These are phyloP conservation scores for Fregata magnificens DNA, from an alignment of 2,113 vertebrate genomes.

Conservation along the genomic window DNA sequence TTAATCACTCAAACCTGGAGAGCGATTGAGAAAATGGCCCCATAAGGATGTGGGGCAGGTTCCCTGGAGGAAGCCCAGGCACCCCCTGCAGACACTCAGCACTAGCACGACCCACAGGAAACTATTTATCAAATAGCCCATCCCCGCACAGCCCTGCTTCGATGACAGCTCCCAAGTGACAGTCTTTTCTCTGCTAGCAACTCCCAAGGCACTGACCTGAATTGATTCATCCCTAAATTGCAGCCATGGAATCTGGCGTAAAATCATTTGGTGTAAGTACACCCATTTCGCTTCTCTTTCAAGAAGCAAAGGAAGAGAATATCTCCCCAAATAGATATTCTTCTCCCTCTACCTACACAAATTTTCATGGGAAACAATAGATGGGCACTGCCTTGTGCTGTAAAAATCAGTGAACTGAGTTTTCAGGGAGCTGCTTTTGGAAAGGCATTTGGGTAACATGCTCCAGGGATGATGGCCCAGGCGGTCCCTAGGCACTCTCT, in stretches of 20 bases:
- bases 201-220: not conserved
- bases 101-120: not conserved
- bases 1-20: conserved; percentile 35
- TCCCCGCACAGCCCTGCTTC: not conserved
- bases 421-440: not conserved
- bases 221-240: not conserved
- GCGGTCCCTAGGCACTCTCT: fast-evolving
- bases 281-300: not conserved
- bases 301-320: not conserved
- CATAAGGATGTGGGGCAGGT: not conserved
- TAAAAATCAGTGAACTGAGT: not conserved
- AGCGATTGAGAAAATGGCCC: not conserved
- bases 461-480: not conserved
- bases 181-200: not conserved
- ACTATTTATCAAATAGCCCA: not conserved
- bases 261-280: not conserved
- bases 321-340: not conserved
- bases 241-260: not conserved
- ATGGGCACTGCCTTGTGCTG: not conserved
- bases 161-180: not conserved
- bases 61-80: not conserved
- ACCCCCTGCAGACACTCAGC: not conserved
- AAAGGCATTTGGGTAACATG: not conserved
- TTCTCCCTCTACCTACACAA: not conserved
- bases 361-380: not conserved